These are phyloP conservation scores for Aphaenogaster ashmeadi DNA, from an alignment of 1,140 invertebrate genomes.

Conservation along the genomic window DNA sequence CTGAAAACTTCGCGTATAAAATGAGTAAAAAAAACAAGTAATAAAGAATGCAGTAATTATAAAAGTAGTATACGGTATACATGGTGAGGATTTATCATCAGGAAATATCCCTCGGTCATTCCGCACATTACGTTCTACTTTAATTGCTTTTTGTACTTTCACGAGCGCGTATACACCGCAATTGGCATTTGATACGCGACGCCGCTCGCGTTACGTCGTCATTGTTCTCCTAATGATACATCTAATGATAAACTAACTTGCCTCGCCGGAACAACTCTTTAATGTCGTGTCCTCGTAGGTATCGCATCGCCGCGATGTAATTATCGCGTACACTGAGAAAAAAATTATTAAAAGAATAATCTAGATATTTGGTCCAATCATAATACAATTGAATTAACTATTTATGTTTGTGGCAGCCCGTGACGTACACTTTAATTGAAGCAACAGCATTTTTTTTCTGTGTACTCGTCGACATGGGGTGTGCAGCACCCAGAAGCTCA, in stretches of 20 bases:
- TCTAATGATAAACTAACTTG: slow-evolving; percentile 47
- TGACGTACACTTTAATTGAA: too few species aligned
- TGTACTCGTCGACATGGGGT: not conserved
- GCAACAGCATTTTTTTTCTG: too few species aligned
- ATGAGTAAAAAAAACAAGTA: not conserved
- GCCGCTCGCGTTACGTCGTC: slow-evolving; percentile 41
- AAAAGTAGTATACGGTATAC: not conserved
- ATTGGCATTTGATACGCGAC: slow-evolving; percentile 53
- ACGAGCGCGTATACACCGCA: slow-evolving; percentile 16
- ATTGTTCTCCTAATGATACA: slow-evolving; percentile 49
- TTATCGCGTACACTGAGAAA: not conserved
- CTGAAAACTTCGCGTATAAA: not conserved
- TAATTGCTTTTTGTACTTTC: slow-evolving; percentile 43
- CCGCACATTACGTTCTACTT: slow-evolving; percentile 43
- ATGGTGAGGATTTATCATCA: slow-evolving; percentile 22
- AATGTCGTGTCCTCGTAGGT: slow-evolving; percentile 21
- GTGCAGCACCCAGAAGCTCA: not conserved
- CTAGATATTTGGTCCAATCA: too few species aligned
- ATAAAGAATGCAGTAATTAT: not conserved
- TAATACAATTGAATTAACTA: too few species aligned
- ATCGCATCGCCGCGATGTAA: slow-evolving; percentile 29
- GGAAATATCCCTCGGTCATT: slow-evolving; percentile 28
- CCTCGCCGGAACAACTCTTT: slow-evolving; percentile 35
- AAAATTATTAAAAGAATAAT: too few species aligned
- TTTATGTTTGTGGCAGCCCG: too few species aligned